Evolutionary conservation across 2,113 vertebrate genomes (phyloP).

Genomic region (Mormyrus iriodes): DNA sequence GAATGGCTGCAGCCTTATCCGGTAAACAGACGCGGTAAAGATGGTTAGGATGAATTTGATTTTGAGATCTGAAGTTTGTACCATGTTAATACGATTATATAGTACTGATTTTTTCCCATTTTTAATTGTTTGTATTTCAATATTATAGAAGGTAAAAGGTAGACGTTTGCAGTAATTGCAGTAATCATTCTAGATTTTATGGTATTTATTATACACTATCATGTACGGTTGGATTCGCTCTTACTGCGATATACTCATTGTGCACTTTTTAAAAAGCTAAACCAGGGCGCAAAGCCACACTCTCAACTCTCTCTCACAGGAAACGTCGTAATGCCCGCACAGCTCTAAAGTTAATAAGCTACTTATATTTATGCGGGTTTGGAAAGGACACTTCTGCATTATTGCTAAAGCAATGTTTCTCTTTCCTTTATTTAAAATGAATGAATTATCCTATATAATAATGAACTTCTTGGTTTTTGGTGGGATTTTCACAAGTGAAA

Average conservation of each 20-base stretch:
- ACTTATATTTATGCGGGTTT: not conserved
- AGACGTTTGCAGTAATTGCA: not conserved
- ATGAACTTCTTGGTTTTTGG: not conserved
- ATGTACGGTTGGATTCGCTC: constrained; percentile 3
- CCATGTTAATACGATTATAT: constrained; percentile 12
- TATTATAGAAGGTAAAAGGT: not conserved
- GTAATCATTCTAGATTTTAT: constrained; percentile 13
- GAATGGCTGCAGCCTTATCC: not conserved
- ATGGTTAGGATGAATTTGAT: not conserved
- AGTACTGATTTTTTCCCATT: not conserved
- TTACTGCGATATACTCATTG: not conserved
- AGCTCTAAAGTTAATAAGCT: not conserved
- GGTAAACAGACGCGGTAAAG: not conserved
- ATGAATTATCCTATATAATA: not conserved
- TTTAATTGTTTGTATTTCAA: not conserved
- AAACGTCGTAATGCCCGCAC: not conserved
- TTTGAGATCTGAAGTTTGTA: not conserved
- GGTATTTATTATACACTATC: not conserved
- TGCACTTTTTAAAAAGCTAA: not conserved
- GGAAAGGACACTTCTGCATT: not conserved
- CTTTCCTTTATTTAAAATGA: not conserved
- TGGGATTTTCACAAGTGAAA: not conserved
- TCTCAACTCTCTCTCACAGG: not conserved
- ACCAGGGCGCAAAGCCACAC: not conserved
- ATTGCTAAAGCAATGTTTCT: not conserved